Evolutionary conservation across 1,140 invertebrate genomes (phyloP).

Genomic region (Drosophila carrolli): DNA sequence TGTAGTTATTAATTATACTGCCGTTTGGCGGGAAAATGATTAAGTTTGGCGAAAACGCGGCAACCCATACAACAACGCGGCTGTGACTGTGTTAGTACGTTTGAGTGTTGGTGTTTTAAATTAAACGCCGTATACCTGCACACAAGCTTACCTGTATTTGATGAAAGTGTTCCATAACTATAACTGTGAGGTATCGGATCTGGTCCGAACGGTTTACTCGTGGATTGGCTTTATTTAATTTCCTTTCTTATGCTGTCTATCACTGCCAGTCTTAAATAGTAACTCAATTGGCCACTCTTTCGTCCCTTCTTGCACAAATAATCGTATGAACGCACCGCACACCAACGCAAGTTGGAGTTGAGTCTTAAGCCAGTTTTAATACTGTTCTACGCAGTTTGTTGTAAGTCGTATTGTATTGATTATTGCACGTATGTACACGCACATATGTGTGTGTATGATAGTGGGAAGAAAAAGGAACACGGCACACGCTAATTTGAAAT

Average conservation of each 20-base stretch:
- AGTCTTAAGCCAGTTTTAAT: constrained; percentile 56
- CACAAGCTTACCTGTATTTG: constrained; percentile 83
- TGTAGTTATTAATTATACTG: constrained; percentile 49
- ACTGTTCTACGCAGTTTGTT: constrained; percentile 61
- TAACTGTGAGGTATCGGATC: constrained; percentile 22
- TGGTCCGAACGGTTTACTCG: constrained; percentile 15
- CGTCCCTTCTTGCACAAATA: constrained; percentile 45
- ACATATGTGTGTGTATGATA: constrained; percentile 35
- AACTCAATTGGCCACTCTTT: neutral
- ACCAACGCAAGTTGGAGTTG: constrained; percentile 30
- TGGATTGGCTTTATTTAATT: constrained; percentile 7
- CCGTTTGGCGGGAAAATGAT: constrained; percentile 65
- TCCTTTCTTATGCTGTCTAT: neutral
- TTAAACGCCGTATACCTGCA: constrained; percentile 44
- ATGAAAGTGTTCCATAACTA: constrained; percentile 83
- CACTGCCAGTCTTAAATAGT: constrained; percentile 12
- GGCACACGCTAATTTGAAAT: constrained; percentile 46
- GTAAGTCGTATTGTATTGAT: constrained; percentile 62
- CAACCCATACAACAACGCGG: constrained; percentile 13
- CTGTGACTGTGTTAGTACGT: constrained; percentile 4
- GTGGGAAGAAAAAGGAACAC: constrained; percentile 16
- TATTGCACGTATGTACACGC: constrained; percentile 56
- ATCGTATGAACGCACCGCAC: constrained; percentile 17
- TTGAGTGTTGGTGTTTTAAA: constrained; percentile 28
- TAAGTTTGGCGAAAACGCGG: constrained; percentile 37